Evolutionary conservation across 1,140 invertebrate species (phyloP).

Genomic region (Conus ventricosus): DNA sequence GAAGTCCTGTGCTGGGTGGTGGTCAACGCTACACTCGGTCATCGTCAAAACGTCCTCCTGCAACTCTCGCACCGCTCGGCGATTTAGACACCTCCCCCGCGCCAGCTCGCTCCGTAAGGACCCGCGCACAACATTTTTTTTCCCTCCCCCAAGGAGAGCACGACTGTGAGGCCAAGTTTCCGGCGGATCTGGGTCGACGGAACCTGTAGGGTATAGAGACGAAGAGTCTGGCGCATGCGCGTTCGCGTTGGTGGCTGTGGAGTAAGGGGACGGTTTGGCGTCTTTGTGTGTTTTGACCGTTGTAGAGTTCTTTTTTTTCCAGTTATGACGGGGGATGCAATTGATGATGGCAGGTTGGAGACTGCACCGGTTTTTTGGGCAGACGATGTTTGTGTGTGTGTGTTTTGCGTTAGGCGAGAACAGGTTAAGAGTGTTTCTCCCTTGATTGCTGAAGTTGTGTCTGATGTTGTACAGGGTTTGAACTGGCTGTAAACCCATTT

Average conservation of each 20-base stretch:
- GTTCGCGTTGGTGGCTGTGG: too few species aligned
- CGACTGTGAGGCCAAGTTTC: conserved; percentile 16
- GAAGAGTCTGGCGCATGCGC: conserved; percentile 1
- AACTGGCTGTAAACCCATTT: neutral
- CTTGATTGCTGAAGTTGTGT: neutral
- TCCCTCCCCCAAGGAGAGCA: conserved; percentile 10
- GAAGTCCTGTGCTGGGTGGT: conserved; percentile 35
- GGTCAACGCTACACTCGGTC: conserved; percentile 14
- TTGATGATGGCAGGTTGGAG: neutral
- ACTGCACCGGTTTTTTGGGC: neutral
- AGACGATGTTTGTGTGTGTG: neutral
- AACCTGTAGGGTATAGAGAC: neutral
- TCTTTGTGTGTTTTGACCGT: neutral
- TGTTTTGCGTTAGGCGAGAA: neutral
- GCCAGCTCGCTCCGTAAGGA: neutral
- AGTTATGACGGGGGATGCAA: neutral
- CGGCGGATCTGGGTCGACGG: conserved; percentile 22
- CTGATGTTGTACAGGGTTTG: neutral
- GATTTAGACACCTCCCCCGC: neutral
- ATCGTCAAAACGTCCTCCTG: conserved; percentile 30
- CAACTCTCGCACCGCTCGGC: conserved; percentile 23
- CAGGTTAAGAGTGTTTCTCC: too few species aligned
- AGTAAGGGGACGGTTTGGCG: neutral
- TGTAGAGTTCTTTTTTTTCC: neutral
- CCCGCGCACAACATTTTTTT: conserved; percentile 7